Evolutionary conservation across 2,113 vertebrate genomes (phyloP), one percentile per base, ranked within the genome.

Genomic region (Myotis yumanensis): DNA sequence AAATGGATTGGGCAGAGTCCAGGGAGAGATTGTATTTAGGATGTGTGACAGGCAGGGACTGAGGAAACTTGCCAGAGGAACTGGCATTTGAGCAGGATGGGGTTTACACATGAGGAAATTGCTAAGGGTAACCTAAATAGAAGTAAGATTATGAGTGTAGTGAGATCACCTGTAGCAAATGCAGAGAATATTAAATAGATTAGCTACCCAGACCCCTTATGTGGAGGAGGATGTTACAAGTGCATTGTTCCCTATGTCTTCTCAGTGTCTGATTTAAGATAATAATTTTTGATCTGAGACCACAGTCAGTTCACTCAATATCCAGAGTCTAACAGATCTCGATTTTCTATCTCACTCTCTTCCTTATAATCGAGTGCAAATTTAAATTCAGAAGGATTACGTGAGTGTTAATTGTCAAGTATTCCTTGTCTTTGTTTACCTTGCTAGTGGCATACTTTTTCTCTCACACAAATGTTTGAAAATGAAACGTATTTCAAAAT

Each of bases 401-500:
- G 64, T 82, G 40, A 87, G 71, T 95, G 83, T 25, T n/a, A 62
- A 71, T 52, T 59, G 16, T 79, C 57, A 75, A 23, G 12, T 64
- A n/a, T 76, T 79, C 11, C 32, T 7, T 43, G 1, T 86, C 84
- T 87, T 93, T 69, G 30, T 48, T 85, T 85, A 86, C 52, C 64
- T 30, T 1, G 11, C 28, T 68, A 69, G 52, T 89, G 25, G 25
- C 32, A 25, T 90, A 72, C 81, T 72, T 20, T 85, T 73, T 80
- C 22, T 69, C 22, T 71, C 32, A 48, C 54, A 94, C 30, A 54
- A 22, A 40, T 66, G 28, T 77, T 59, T 95, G 62, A 81, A 86
- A 91, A 66, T 88, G n/a, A 96, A 90, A 82, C 11, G 12, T 43
- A 86, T 93, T 96, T 51, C 35, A 75, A 91, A 91, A 64, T 86